Percentiles rank a stretch among this genome's conserved stretches.
These are phyloP conservation scores for Theristus sp. DNA, from an alignment of 2,888 invertebrate genomes.

Conservation along the genomic window DNA sequence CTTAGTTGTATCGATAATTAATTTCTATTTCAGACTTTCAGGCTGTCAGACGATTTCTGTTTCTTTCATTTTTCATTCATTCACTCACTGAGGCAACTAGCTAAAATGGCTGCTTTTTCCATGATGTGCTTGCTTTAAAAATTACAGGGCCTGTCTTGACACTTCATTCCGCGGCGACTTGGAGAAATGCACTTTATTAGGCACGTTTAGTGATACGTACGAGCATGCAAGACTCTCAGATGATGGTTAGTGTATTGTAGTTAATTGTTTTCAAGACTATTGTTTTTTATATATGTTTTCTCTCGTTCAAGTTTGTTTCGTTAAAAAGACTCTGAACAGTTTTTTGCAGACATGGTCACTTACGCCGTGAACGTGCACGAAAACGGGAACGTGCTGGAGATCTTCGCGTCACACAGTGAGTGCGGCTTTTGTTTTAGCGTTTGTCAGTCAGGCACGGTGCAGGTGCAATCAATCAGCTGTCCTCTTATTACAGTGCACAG, in stretches of 20 bases:
- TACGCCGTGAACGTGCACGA: conserved; percentile 76
- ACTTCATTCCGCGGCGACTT: conserved; percentile 63
- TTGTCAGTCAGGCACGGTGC: too few species aligned
- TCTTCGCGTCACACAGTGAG: conserved; percentile 40
- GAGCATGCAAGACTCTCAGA: conserved; percentile 57
- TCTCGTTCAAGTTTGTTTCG: neutral
- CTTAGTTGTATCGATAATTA: neutral
- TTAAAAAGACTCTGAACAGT: too few species aligned
- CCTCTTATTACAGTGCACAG: too few species aligned
- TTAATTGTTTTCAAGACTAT: neutral
- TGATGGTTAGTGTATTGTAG: conserved; percentile 23
- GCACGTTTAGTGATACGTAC: conserved; percentile 58
- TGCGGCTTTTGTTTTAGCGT: too few species aligned
- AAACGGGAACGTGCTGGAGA: conserved; percentile 68
- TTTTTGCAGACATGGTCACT: conserved; percentile 53
- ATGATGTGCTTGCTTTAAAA: too few species aligned
- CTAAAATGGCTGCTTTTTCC: too few species aligned
- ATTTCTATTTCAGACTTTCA: neutral
- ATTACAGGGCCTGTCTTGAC: conserved; percentile 55
- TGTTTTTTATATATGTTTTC: neutral
- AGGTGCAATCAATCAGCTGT: too few species aligned
- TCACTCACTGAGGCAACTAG: neutral
- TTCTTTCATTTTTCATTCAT: neutral
- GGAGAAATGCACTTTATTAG: conserved; percentile 52
- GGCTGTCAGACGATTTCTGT: neutral